Base-by-base conservation (phyloP, 2,888 invertebrate genomes). In the Octonoba sinensis region DNA sequence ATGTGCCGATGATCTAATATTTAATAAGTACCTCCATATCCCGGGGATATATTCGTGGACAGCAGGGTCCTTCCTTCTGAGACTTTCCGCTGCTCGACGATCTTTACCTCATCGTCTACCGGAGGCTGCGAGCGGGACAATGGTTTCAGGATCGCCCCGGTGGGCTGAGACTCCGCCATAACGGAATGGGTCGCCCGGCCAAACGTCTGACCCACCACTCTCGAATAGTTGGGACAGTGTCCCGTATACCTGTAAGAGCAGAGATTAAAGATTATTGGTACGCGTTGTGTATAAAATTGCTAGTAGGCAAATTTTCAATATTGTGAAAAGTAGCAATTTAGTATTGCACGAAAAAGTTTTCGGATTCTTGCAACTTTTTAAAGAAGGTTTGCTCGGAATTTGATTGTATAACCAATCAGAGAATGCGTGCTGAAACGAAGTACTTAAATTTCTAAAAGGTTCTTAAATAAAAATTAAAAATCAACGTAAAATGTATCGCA, bases 191-290 rank as follows among this genome's bases (percentile, higher is more conserved):
- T 79, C 1, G 72, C 78, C 24, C 67, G 57, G 3, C 78, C 78
- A 16, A 22, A 79, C 2, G 67, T 67, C 3, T 60, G 66, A 0
- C 78, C 78, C 4, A 79, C n/a, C 16, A 54, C 27, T 0, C 16
- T 57, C 6, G 18, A 20, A 4, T 66, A 72, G 15, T 51, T 16
- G 16, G 78, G 78, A 18, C 78, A 79, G 36, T 79, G 78, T 0
- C 78, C 78, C 1, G 78, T 79, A 12, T 79, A 79, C 2, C 78
- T 79, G 49, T 18, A 64, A 62, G 8, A 13, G 20, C 8, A n/a
- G 56, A 46, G 18, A 36, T 12, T 44, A 46, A 12, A 44, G 11
- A 65, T 13, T 22, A 4, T 22, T n/a, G 49, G 16, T 0, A 0
- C 20, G 0, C 15, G 54, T n/a, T 54, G 16, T 49, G 13, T 4